These are phyloP conservation scores for Neogale vison DNA, from an alignment of 2,113 vertebrate species.

Conservation along the genomic window DNA sequence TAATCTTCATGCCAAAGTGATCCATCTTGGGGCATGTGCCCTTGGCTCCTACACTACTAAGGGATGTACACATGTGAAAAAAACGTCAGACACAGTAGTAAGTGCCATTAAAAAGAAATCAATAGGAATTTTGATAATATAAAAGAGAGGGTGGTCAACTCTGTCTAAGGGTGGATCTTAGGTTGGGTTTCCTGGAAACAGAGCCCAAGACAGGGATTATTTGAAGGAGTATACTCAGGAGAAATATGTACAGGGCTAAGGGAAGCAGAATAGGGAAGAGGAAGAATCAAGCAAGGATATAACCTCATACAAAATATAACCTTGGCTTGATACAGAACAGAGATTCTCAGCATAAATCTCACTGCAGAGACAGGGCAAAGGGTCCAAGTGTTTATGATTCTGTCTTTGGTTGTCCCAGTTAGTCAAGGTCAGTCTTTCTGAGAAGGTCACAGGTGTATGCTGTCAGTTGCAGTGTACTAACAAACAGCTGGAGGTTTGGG, in stretches of 20 bases:
- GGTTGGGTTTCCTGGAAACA: not conserved
- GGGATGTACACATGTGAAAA: not conserved
- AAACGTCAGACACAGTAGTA: not conserved
- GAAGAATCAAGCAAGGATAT: not conserved
- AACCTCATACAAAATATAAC: not conserved
- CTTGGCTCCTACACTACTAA: not conserved
- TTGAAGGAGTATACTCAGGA: not conserved
- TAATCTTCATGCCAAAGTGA: not conserved
- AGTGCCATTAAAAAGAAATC: conserved; percentile 15
- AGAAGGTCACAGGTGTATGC: not conserved
- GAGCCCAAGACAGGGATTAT: not conserved
- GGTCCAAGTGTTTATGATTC: not conserved
- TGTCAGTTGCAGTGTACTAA: not conserved
- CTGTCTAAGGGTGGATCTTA: not conserved
- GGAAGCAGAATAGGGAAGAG: not conserved
- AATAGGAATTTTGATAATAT: not conserved
- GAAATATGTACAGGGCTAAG: not conserved
- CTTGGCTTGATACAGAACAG: not conserved
- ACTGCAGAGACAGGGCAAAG: not conserved
- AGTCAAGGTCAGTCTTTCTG: not conserved
- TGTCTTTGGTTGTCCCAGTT: not conserved
- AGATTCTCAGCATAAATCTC: not conserved
- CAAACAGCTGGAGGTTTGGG: not conserved
- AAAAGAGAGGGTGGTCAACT: not conserved
- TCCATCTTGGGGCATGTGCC: not conserved